A percentile compares a stretch with the other conserved stretches of the same genome.
Evolutionary conservation across 2,888 invertebrate species (phyloP).

Genomic region (Mallateleia sp.): DNA sequence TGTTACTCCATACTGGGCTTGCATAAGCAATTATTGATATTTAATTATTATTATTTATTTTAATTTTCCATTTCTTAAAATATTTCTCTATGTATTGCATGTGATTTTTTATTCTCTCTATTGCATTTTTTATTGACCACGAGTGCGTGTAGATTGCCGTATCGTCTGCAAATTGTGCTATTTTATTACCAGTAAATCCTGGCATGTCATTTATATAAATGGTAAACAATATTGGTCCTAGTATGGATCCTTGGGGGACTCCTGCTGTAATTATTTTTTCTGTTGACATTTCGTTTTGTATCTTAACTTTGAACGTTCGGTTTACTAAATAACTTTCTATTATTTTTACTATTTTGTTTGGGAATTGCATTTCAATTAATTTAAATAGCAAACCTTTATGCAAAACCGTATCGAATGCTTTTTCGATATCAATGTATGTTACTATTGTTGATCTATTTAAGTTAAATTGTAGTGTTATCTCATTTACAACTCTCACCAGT

Average conservation of each 20-base stretch:
- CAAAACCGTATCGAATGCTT: constrained; percentile 80
- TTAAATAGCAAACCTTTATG: constrained; percentile 76
- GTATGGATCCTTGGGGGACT: constrained; percentile 54
- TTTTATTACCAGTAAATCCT: not conserved
- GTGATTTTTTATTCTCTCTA: not conserved
- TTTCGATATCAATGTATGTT: constrained; percentile 81
- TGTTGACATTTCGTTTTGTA: constrained; percentile 64
- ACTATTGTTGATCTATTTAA: constrained; percentile 79
- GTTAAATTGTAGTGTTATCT: constrained; percentile 80
- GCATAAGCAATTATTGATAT: not conserved
- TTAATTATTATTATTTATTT: constrained; percentile 59
- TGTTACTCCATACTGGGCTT: not conserved
- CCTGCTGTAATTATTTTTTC: constrained; percentile 35
- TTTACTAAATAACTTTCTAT: too few relatives aligned
- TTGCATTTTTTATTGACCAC: not conserved
- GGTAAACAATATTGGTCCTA: constrained; percentile 41
- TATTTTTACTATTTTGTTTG: constrained; percentile 77
- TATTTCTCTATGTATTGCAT: constrained; percentile 16
- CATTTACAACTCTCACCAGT: constrained; percentile 34
- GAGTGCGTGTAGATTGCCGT: constrained; percentile 30
- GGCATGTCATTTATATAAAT: constrained; percentile 49
- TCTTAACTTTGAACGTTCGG: constrained; percentile 43
- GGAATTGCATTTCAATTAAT: constrained; percentile 62
- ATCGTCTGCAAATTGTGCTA: constrained; percentile 53
- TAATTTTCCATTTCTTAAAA: constrained; percentile 56